These are phyloP conservation scores for Neopelma chrysocephalum DNA, from an alignment of 2,797 vertebrate genomes.

Conservation along the genomic window DNA sequence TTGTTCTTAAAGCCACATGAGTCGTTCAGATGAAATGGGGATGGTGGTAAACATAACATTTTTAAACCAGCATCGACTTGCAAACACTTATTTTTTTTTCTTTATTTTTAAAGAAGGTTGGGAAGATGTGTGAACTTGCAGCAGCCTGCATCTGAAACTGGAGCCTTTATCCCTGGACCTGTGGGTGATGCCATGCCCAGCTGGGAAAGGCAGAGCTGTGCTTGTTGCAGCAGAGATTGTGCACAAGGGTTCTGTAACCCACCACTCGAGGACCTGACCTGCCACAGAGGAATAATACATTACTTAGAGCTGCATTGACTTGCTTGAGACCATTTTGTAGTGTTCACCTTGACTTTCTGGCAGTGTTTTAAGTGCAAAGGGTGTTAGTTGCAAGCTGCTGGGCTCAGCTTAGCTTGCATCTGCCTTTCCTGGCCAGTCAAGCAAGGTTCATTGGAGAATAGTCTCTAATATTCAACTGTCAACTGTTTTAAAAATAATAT, in stretches of 20 bases:
- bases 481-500: background rate
- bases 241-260: background rate
- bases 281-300: background rate
- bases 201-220: accelerated
- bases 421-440: background rate
- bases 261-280: background rate
- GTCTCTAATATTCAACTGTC: background rate
- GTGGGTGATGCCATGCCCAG: accelerated
- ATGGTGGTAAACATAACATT: constrained; percentile 12
- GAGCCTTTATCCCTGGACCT: background rate
- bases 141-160: background rate
- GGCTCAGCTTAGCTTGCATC: background rate
- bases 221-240: background rate
- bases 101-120: background rate
- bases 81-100: background rate
- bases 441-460: background rate
- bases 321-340: background rate
- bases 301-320: background rate
- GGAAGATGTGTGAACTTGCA: background rate
- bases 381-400: background rate
- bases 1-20: constrained; percentile 47
- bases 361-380: background rate
- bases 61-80: constrained; percentile 31
- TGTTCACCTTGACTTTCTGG: background rate
- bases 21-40: background rate